Evolutionary conservation across 2,888 invertebrate genomes (phyloP), one percentile per base, ranked within the genome.

Genomic region (Parasteatoda lunata): DNA sequence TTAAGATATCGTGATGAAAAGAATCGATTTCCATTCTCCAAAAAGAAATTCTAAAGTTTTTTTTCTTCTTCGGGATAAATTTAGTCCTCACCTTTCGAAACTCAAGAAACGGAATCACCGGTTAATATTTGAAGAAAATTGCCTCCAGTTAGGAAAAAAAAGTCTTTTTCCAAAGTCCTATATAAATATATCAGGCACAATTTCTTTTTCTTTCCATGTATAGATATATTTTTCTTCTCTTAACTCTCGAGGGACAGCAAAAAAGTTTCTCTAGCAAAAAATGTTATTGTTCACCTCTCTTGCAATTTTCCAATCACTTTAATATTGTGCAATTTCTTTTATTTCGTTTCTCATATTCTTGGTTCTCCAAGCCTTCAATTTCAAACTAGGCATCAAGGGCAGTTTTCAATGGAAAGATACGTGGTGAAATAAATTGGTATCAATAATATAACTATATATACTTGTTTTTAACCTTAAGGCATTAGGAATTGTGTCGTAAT

Each of bases 101-200:
- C 51, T 65, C 66, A 68, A 68, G 59, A 73, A 81, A 81, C 80
- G 80, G 49, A 81, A 81, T 81, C 54, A 54, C 48, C 69, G 15
- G 68, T 81, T 75, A 81, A 75, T 81, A 75, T 81, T 75, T 81
- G 73, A 75, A 81, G 66, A 81, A 81, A 81, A 75, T 75, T 75
- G 68, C 81, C 68, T 54, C 75, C 81, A 48, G 81, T 68, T 52
- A 81, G 47, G 69, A 75, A 66, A 51, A 73, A n/a, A 30, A 81
- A n/a, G 73, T 52, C 68, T 75, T n/a, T 68, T 7, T 15, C 68
- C n/a, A 49, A 5, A 65, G 65, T 65, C n/a, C 15, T 68, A 47
- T 77, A 66, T 68, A 77, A 9, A 66, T 52, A 77, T 51, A 66
- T 72, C 54, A 4, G 9, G 45, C 70, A 3, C 15, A 45, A 70